Conservation (phyloP, 2,888 invertebrate species). For the Troilus luridus region DNA sequence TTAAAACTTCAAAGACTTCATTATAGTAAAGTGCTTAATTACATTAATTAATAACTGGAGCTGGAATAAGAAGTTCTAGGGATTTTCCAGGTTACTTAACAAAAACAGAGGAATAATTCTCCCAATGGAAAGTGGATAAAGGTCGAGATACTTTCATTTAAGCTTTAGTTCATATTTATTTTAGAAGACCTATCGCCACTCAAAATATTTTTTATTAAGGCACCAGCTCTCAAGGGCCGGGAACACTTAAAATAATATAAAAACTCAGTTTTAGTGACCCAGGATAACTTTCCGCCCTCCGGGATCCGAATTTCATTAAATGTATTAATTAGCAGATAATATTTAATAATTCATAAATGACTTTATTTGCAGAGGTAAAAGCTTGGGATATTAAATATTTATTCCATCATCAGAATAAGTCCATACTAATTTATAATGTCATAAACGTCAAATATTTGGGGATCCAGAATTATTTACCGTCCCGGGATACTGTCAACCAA, state of each 20-base stretch:
- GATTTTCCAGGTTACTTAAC: not conserved
- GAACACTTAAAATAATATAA: not conserved
- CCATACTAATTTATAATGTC: not conserved
- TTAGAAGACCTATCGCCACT: not conserved
- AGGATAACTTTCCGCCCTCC: not conserved
- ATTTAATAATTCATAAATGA: constrained; percentile 2
- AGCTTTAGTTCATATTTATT: not conserved
- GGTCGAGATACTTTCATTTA: not conserved
- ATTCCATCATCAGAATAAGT: not conserved
- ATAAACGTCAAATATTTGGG: not conserved
- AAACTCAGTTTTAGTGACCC: not conserved
- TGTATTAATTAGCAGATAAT: not conserved
- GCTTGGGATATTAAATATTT: not conserved
- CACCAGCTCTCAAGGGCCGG: not conserved
- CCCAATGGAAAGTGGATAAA: not conserved
- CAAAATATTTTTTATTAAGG: not conserved
- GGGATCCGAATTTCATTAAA: not conserved
- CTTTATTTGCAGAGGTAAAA: not conserved
- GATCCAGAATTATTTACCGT: not conserved
- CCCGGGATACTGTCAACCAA: not conserved
- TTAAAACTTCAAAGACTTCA: not conserved
- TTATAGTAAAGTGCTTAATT: not conserved
- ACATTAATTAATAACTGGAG: not conserved
- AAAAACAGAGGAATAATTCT: not conserved
- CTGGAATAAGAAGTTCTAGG: not conserved